Conservation (phyloP, 2,113 vertebrate genomes). For the Ascaphus truei region DNA sequence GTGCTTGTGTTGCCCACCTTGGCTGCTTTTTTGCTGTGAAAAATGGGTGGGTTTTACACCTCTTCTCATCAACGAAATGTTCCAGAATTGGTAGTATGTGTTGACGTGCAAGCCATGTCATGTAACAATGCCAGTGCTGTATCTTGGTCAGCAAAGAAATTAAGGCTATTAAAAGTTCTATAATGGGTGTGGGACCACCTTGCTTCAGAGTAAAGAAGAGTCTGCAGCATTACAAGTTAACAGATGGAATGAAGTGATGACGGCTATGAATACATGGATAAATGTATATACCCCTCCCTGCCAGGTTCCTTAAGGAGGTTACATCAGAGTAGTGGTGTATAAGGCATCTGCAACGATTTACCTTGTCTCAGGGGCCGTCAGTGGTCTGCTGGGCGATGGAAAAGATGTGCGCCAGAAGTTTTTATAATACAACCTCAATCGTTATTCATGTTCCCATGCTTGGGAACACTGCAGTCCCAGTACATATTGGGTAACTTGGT, state of each 20-base stretch:
- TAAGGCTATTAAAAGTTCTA: not conserved
- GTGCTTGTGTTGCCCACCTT: not conserved
- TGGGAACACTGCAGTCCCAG: too few relatives aligned
- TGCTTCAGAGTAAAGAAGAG: not conserved
- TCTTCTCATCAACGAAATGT: not conserved
- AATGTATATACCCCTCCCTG: too few relatives aligned
- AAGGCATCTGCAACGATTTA: too few relatives aligned
- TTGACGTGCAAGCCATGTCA: not conserved
- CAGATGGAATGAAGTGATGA: constrained; percentile 5
- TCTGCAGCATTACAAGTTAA: not conserved
- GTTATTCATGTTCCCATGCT: too few relatives aligned
- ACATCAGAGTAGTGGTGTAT: too few relatives aligned
- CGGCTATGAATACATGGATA: too few relatives aligned
- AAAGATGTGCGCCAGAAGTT: too few relatives aligned
- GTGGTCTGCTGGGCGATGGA: too few relatives aligned
- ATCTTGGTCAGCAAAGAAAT: not conserved
- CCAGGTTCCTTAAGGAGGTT: too few relatives aligned
- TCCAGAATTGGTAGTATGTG: not conserved
- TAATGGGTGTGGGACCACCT: constrained; percentile 1
- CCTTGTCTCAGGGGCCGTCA: too few relatives aligned
- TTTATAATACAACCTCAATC: too few relatives aligned
- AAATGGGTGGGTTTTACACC: not conserved
- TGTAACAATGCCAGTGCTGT: not conserved
- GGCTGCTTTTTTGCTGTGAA: not conserved
- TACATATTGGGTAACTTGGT: too few relatives aligned